Evolutionary conservation across 1,140 invertebrate genomes (phyloP), one percentile per base, ranked within the genome.

Genomic region (Papilio helenus): DNA sequence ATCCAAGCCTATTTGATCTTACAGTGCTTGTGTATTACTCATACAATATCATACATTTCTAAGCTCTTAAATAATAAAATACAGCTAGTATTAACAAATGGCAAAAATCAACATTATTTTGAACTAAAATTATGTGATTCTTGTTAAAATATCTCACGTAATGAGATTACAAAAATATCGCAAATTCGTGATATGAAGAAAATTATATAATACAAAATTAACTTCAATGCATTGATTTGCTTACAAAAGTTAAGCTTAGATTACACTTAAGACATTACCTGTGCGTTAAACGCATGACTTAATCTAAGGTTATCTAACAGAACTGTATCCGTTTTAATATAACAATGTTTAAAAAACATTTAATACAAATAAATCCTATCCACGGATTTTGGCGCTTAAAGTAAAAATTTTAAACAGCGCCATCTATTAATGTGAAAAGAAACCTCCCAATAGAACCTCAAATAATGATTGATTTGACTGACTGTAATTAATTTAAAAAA

Each of bases 201-300:
- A 90, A 90, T 86, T 82, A 90, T 87, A 79, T 29, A 72, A 23
- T 81, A 42, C 51, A 83, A 81, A 89, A 90, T 89, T 83, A 85
- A 83, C 88, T 90, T 88, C 88, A 86, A 81, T 82, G 78, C 51
- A 81, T 46, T 61, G 9, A 90, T 83, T 88, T 90, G 89, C 89
- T 85, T 84, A 80, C 34, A 83, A 84, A 84, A 83, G 51, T 44
- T 34, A 44, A 61, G n/a, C 55, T 65, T 74, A 74, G 82, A 86
- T 79, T 81, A 44, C 46, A 3, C 46, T 16, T 49, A 49, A 49
- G 46, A 49, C 5, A 55, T 55, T 86, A 88, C 81, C 65, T 85
- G 80, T 89, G 89, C 91, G 90, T 92, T 78, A 88, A 73, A 92
- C 91, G 91, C 91, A 72, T 77, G 78, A 80, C 76, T 77, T 42